Conservation (phyloP, 2,888 invertebrate species). For the Agrilus mali region DNA sequence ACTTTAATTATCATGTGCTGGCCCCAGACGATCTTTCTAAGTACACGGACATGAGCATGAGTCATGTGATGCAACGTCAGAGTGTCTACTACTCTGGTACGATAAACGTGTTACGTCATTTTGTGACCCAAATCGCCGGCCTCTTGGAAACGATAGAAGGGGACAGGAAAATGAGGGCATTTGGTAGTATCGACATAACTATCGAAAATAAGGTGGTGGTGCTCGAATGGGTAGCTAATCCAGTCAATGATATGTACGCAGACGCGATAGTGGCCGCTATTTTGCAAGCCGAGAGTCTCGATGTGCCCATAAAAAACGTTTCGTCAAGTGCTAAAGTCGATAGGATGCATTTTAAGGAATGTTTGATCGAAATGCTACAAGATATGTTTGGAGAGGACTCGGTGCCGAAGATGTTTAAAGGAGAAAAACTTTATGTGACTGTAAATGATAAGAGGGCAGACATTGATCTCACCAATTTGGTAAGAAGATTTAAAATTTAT, state of each 20-base stretch:
- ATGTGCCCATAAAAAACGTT: conserved; percentile 47
- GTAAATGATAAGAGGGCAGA: conserved; percentile 77
- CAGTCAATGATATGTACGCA: conserved; percentile 96
- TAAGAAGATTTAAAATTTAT: too few species aligned
- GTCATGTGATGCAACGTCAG: conserved; percentile 83
- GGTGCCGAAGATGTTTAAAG: conserved; percentile 87
- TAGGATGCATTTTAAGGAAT: conserved; percentile 85
- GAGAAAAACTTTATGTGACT: conserved; percentile 72
- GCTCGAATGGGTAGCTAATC: conserved; percentile 85
- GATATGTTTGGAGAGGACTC: conserved; percentile 95
- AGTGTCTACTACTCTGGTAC: conserved; percentile 79
- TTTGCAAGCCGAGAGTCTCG: conserved; percentile 66
- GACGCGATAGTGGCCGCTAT: conserved; percentile 86
- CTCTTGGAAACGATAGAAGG: conserved; percentile 54
- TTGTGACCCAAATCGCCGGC: conserved; percentile 68
- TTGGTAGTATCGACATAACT: conserved; percentile 69
- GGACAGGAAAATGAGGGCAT: conserved; percentile 67
- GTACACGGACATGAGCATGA: conserved; percentile 93
- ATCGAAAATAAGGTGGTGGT: conserved; percentile 73
- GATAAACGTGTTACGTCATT: conserved; percentile 55
- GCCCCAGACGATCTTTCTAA: conserved; percentile 85
- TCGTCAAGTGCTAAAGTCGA: conserved; percentile 63
- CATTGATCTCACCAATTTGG: conserved; percentile 71
- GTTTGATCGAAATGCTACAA: conserved; percentile 75
- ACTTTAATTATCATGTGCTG: conserved; percentile 95